Percentiles rank a stretch among this genome's conserved stretches.
Conservation (phyloP, 2,113 vertebrate genomes). For the Scopus umbretta region DNA sequence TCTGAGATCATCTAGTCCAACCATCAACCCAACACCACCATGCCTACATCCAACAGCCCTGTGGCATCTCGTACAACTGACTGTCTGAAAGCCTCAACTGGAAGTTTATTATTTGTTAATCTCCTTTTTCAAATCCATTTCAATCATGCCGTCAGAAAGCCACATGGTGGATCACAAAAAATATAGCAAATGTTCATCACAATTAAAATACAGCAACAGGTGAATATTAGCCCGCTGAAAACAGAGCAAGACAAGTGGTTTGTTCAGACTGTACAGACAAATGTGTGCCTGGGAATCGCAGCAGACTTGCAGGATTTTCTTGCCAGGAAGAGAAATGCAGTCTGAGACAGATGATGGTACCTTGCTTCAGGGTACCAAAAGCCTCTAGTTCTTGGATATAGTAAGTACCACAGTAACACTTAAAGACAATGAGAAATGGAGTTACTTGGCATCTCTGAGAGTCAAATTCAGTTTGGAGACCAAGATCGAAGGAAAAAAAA, state of each 20-base stretch:
- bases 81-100: neutral
- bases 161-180: neutral
- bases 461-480: neutral
- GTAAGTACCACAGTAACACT: neutral
- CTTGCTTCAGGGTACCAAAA: neutral
- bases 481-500: neutral
- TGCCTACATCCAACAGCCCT: neutral
- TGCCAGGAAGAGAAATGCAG: neutral
- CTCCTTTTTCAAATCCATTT: neutral
- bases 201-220: neutral
- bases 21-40: too few species aligned
- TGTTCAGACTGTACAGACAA: neutral
- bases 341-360: neutral
- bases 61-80: neutral
- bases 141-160: neutral
- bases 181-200: neutral
- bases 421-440: neutral
- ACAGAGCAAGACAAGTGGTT: neutral
- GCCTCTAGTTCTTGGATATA: neutral
- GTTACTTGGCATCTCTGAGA: neutral
- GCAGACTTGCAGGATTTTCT: neutral
- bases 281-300: neutral
- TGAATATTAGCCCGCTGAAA: neutral
- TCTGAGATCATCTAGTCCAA: too few species aligned
- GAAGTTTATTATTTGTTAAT: neutral